These are phyloP conservation scores for Phymatocera aterrima DNA, from an alignment of 2,888 invertebrate species.

Conservation along the genomic window DNA sequence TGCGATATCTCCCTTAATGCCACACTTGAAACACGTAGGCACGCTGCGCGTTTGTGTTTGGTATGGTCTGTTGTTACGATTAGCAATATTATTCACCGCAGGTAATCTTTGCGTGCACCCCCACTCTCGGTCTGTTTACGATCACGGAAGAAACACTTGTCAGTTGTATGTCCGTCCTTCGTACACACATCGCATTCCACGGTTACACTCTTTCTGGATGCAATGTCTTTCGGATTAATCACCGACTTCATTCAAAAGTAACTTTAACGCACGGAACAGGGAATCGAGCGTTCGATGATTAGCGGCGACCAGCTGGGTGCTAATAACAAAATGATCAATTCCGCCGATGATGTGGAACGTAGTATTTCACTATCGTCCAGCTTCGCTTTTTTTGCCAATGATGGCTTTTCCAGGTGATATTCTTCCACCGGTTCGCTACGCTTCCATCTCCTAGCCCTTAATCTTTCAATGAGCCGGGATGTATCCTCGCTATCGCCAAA, in stretches of 20 bases:
- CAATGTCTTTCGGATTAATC: background rate
- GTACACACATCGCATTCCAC: background rate
- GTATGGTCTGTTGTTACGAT: background rate
- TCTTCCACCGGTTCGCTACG: background rate
- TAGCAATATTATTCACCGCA: background rate
- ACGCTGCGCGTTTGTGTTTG: background rate
- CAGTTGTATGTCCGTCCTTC: background rate
- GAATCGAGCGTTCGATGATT: background rate
- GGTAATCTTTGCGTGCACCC: background rate
- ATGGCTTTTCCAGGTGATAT: conserved; percentile 2
- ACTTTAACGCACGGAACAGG: background rate
- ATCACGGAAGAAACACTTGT: background rate
- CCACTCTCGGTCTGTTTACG: background rate
- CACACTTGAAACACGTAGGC: conserved; percentile 10
- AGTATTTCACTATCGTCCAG: background rate
- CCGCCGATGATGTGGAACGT: background rate
- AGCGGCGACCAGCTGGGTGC: conserved; percentile 24
- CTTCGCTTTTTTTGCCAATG: conserved; percentile 7
- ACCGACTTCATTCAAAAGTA: background rate
- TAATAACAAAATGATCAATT: background rate
- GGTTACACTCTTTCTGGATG: background rate
- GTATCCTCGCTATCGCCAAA: background rate
- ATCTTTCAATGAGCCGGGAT: background rate
- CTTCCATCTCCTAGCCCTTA: conserved; percentile 11
- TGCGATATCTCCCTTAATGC: background rate